These are phyloP conservation scores for Sminthurinus aureus DNA, from an alignment of 2,888 invertebrate genomes.

Conservation along the genomic window DNA sequence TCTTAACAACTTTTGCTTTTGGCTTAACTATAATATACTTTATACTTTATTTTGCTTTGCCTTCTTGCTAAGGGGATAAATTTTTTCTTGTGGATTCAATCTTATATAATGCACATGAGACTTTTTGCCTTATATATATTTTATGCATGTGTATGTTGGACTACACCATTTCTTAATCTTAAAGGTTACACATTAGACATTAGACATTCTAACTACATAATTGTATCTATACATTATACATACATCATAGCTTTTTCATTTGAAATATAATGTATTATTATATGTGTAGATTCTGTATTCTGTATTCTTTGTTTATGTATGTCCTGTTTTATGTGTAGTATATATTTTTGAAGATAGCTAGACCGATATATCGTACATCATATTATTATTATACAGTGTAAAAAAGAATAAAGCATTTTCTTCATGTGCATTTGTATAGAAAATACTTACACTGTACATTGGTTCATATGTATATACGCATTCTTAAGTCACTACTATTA, in stretches of 20 bases:
- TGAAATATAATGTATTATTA: background rate
- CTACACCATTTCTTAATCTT: background rate
- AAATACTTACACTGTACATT: background rate
- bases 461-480: background rate
- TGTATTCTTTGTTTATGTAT: background rate
- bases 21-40: too few relatives aligned
- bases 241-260: too few relatives aligned
- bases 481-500: background rate
- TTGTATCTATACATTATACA: too few relatives aligned
- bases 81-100: constrained; percentile 19
- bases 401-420: background rate
- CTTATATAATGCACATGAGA: background rate
- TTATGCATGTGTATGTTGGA: background rate
- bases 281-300: background rate
- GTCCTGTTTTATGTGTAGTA: background rate
- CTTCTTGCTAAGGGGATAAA: constrained; percentile 23
- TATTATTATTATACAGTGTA: background rate
- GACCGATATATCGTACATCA: background rate
- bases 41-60: background rate
- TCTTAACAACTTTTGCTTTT: background rate
- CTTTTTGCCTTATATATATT: background rate
- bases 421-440: background rate
- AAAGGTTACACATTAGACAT: too few relatives aligned
- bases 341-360: background rate
- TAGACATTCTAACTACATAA: too few relatives aligned